phyloP scores from a whole-genome alignment of 2,113 vertebrate species.

The Myrmecobius fasciatus region DNA sequence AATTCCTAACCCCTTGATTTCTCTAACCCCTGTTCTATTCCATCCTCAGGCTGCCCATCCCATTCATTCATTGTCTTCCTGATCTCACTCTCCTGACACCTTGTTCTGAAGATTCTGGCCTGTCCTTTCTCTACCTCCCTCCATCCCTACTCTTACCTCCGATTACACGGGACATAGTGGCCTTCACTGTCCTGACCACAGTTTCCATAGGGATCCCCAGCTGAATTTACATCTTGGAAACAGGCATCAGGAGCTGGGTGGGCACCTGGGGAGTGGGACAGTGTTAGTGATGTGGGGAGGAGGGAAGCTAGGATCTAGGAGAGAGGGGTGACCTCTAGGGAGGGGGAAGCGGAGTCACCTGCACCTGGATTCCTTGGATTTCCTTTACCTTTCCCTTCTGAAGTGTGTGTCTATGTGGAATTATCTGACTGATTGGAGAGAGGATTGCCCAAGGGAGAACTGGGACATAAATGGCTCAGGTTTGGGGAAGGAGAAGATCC shows the following conservation, averaged over 20 bases:
- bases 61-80: neutral
- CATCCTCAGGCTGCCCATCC: neutral
- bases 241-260: slow-evolving; percentile 91
- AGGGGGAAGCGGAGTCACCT: accelerated
- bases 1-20: neutral
- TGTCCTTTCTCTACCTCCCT: neutral
- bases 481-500: neutral
- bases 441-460: neutral
- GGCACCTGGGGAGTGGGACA: slow-evolving; percentile 84
- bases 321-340: neutral
- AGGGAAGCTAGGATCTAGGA: neutral
- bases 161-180: slow-evolving; percentile 88
- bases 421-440: neutral
- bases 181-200: slow-evolving; percentile 90
- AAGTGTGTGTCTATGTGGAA: neutral
- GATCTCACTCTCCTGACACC: neutral
- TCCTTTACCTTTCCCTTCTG: neutral
- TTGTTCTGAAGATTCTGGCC: neutral
- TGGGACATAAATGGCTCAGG: neutral
- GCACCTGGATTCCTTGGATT: neutral
- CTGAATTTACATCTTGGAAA: slow-evolving; percentile 92
- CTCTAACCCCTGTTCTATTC: neutral
- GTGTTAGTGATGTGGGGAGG: neutral
- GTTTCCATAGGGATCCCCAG: slow-evolving; percentile 92
- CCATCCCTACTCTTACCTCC: slow-evolving; percentile 81